phyloP scores from a whole-genome alignment of 2,797 vertebrate species.

The Pseudomugil gertrudae region DNA sequence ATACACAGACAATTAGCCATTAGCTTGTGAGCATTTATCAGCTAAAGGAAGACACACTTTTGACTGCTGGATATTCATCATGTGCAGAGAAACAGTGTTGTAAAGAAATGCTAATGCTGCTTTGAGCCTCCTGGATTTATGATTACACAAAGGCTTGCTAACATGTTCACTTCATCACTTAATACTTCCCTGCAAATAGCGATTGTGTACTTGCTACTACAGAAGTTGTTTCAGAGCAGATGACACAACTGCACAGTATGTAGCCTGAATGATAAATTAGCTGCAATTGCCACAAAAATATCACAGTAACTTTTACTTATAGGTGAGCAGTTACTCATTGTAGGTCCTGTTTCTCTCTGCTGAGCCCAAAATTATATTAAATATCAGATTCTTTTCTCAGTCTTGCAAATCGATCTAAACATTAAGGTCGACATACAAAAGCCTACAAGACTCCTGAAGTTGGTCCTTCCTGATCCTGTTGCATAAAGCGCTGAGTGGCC shows the following conservation, averaged over 20 bases:
- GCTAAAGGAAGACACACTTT: background rate
- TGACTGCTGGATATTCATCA: background rate
- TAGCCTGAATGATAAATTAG: background rate
- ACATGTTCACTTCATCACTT: background rate
- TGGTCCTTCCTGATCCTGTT: background rate
- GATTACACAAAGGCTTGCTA: background rate
- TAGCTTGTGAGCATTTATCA: background rate
- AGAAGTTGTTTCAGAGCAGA: background rate
- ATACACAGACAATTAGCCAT: background rate
- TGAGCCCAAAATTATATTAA: background rate
- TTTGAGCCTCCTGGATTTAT: background rate
- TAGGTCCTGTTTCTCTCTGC: background rate
- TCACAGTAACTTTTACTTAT: background rate
- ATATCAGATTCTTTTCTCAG: too few relatives aligned
- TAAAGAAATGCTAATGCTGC: background rate
- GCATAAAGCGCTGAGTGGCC: constrained; percentile 1
- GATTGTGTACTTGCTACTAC: background rate
- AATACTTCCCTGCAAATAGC: background rate
- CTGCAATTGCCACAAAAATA: background rate
- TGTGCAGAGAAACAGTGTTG: background rate
- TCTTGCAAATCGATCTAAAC: too few relatives aligned
- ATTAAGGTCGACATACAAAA: constrained; percentile 20
- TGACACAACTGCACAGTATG: background rate
- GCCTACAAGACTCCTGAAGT: constrained; percentile 12
- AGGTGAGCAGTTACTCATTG: background rate